Percentiles rank a stretch among this genome's conserved stretches.
phyloP scores from a whole-genome alignment of 2,888 invertebrate species.

The Gari tellinella region DNA sequence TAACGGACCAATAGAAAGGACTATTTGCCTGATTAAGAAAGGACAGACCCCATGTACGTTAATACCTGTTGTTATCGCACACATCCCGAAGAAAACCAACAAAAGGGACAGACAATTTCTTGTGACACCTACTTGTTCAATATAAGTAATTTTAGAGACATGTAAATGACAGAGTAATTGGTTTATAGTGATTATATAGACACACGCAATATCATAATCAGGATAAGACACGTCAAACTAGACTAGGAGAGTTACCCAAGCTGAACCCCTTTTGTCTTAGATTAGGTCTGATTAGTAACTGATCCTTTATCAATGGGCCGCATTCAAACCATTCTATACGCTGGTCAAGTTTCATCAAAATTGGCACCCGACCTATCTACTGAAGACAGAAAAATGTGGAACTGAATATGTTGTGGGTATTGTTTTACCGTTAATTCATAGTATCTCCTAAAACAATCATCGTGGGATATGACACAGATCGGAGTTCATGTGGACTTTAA shows the following conservation, averaged over 20 bases:
- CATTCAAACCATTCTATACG: not conserved
- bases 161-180: constrained; percentile 55
- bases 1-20: too few relatives aligned
- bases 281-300: too few relatives aligned
- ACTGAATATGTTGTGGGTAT: constrained; percentile 31
- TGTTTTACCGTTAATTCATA: constrained; percentile 39
- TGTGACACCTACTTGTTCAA: too few relatives aligned
- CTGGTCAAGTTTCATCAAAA: constrained; percentile 48
- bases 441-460: constrained; percentile 36
- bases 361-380: constrained; percentile 54
- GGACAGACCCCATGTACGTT: too few relatives aligned
- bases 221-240: constrained; percentile 10
- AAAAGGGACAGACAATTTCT: too few relatives aligned
- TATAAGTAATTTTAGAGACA: constrained; percentile 43
- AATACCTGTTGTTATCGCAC: too few relatives aligned
- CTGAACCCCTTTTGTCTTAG: too few relatives aligned
- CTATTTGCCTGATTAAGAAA: too few relatives aligned
- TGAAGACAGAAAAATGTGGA: constrained; percentile 40
- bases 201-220: constrained; percentile 67
- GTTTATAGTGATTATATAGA: constrained; percentile 55
- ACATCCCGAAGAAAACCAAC: too few relatives aligned
- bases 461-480: constrained; percentile 27
- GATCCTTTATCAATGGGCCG: too few relatives aligned
- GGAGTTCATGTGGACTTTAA: not conserved
- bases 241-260: not conserved